Percentiles rank a stretch among this genome's conserved stretches.
These are phyloP conservation scores for Spilosoma lubricipeda DNA, from an alignment of 2,888 invertebrate species.

Conservation along the genomic window DNA sequence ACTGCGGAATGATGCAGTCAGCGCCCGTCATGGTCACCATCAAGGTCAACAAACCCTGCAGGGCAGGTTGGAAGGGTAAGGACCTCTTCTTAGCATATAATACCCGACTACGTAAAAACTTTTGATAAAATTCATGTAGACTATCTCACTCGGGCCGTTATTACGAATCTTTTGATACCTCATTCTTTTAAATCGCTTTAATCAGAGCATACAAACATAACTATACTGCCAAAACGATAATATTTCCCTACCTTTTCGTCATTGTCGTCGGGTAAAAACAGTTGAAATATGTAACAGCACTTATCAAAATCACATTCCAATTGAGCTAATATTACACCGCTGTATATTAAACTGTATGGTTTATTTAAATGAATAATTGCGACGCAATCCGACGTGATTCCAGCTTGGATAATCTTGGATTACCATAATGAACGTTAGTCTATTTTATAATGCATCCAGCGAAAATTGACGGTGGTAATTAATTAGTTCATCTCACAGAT, in stretches of 20 bases:
- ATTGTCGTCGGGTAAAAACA: too few species aligned
- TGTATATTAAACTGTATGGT: neutral
- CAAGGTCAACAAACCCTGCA: conserved; percentile 94
- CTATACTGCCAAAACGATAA: too few species aligned
- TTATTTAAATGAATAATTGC: neutral
- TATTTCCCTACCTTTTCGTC: too few species aligned
- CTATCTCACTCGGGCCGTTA: too few species aligned
- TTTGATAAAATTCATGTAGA: too few species aligned
- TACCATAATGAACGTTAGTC: conserved; percentile 6
- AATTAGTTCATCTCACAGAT: neutral
- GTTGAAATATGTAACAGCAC: neutral
- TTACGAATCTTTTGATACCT: too few species aligned
- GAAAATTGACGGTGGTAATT: neutral
- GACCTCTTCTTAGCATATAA: neutral
- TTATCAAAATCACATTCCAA: neutral
- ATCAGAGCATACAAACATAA: too few species aligned
- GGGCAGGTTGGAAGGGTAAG: conserved; percentile 91
- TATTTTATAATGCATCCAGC: conserved; percentile 16
- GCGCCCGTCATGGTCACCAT: conserved; percentile 98
- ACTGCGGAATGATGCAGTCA: conserved; percentile 98
- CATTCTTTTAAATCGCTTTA: too few species aligned
- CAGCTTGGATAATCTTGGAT: conserved; percentile 1
- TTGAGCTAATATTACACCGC: neutral
- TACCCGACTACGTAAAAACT: too few species aligned
- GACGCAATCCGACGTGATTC: neutral